Evolutionary conservation across 2,888 invertebrate species (phyloP).

Genomic region (Argyresthia albistria): DNA sequence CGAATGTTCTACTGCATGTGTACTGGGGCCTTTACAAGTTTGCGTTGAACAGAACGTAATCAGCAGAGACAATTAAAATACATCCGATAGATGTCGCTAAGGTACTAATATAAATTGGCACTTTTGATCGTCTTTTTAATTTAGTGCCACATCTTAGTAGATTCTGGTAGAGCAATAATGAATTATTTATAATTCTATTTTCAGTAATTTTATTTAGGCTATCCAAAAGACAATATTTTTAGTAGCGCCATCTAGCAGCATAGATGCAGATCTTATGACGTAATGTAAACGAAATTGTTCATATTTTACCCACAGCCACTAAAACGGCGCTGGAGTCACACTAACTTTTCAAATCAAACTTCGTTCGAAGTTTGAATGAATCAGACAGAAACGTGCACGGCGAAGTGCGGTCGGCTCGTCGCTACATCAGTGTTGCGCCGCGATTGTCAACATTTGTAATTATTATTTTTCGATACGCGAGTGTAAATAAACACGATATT

Average conservation of each 20-base stretch:
- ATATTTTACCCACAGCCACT: neutral
- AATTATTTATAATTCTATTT: too few species aligned
- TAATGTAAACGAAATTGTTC: neutral
- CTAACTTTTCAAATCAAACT: conserved; percentile 3
- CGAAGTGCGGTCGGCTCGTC: conserved; percentile 72
- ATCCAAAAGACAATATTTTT: too few species aligned
- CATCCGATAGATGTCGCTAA: neutral
- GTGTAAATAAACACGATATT: conserved; percentile 68
- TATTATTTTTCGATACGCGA: conserved; percentile 57
- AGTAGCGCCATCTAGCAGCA: conserved; percentile 31
- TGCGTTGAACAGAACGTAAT: too few species aligned
- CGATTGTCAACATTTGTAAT: conserved; percentile 46
- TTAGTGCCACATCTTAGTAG: too few species aligned
- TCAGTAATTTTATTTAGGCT: too few species aligned
- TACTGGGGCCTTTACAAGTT: too few species aligned
- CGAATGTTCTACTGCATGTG: too few species aligned
- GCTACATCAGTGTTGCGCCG: conserved; percentile 66
- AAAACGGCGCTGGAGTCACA: conserved; percentile 6
- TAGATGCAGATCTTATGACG: conserved; percentile 8
- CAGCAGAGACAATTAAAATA: too few species aligned
- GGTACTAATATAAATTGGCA: too few species aligned
- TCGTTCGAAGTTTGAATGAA: conserved; percentile 7
- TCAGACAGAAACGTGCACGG: conserved; percentile 63
- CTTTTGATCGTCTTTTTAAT: too few species aligned
- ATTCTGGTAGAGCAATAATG: too few species aligned